Base-by-base conservation (phyloP, 2,113 vertebrate genomes). In the Ochotona princeps region DNA sequence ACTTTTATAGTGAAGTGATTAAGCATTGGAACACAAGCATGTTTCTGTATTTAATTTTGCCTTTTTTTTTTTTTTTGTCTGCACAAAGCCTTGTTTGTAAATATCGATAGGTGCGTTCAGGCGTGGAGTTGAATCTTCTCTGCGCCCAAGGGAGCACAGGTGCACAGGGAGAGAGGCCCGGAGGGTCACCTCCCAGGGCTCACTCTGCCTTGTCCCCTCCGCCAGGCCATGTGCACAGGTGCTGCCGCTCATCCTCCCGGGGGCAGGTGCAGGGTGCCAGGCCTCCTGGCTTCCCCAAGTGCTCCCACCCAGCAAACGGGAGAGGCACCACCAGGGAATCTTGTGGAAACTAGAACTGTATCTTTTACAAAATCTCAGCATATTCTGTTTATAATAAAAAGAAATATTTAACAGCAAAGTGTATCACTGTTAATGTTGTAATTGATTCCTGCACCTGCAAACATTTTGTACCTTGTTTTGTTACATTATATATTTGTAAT, bases 401-500 rank as follows among this genome's bases (percentile, higher is more conserved):
- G 18, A 2, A 72, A 28, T 35, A 66, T 72, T 79, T 84, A 72
- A 73, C 51, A 90, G 51, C 38, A 89, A 14, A 80, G 66, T 32
- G 35, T 10, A 32, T 96, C 84, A 93, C 32, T 81, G 7, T 81
- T 94, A 83, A 75, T 72, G 30, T 67, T 67, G 5, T 92, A 87
- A 75, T 79, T 92, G 51, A 63, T 91, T 83, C 70, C 79, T 93
- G 54, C 86, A 73, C 32, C 23, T 26, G 94, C 75, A 83, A 54
- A 25, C 47, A 25, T 80, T 94, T 94, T 93, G 78, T 20, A 61
- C 44, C 65, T 67, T 78, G 69, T 72, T 92, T 93, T 91, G 28
- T 96, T 95, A 84, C 11, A 84, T 81, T 90, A 32, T 44, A 60
- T 88, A 35, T 75, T 91, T 85, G 8, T 95, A 82, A 84, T 69